Evolutionary conservation across 1,140 invertebrate species (phyloP).

Genomic region (Megathymus violae): DNA sequence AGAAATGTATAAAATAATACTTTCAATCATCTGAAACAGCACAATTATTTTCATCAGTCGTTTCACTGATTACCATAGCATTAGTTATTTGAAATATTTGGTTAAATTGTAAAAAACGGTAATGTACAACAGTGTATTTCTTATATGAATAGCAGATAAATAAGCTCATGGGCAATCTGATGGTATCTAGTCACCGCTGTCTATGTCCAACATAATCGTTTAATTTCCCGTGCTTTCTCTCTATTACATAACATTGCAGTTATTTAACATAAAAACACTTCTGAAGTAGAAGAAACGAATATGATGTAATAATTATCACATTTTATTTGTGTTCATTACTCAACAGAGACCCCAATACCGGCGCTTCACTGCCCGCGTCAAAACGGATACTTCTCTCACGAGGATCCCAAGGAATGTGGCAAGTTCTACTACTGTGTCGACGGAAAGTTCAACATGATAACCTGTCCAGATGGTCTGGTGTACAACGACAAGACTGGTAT

Average conservation of each 20-base stretch:
- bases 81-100: too few species aligned
- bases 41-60: too few species aligned
- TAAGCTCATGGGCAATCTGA: too few species aligned
- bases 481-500: conserved; percentile 95
- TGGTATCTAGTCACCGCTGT: too few species aligned
- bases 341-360: conserved; percentile 91
- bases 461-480: conserved; percentile 93
- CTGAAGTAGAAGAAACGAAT: not conserved
- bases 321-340: conserved; percentile 37
- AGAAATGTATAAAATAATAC: too few species aligned
- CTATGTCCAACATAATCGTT: too few species aligned
- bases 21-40: too few species aligned
- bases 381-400: conserved; percentile 95
- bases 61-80: too few species aligned
- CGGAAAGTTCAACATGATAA: conserved; percentile 94
- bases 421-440: conserved; percentile 97
- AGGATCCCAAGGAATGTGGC: conserved; percentile 91
- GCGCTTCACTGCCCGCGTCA: conserved; percentile 90
- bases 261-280: not conserved
- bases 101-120: too few species aligned
- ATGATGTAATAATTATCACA: not conserved
- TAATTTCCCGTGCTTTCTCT: not conserved
- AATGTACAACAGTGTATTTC: too few species aligned
- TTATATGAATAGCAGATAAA: too few species aligned
- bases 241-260: too few species aligned